Percentiles rank a stretch among this genome's conserved stretches.
Evolutionary conservation across 2,888 invertebrate genomes (phyloP).

Genomic region (Thymelicus acteon): DNA sequence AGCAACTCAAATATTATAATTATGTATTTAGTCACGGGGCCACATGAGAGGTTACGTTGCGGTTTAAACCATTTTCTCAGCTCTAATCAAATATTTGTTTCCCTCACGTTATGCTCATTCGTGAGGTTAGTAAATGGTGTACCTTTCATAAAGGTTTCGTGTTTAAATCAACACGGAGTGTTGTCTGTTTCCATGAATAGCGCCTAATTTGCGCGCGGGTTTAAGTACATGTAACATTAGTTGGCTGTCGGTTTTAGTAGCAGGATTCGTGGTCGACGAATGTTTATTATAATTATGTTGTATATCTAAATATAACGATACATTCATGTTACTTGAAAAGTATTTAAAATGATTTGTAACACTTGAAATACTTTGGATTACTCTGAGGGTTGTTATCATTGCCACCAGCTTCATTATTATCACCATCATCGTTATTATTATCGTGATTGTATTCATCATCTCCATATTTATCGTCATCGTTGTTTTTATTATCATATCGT

Average conservation of each 20-base stretch:
- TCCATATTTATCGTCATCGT: too few species aligned
- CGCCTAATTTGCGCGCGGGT: constrained; percentile 29
- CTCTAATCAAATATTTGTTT: constrained; percentile 37
- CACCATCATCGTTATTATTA: too few species aligned
- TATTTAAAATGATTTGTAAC: too few species aligned
- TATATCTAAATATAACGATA: too few species aligned
- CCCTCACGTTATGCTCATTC: constrained; percentile 38
- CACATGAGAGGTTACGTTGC: constrained; percentile 13
- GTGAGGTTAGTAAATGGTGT: constrained; percentile 35
- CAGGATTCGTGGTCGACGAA: not conserved
- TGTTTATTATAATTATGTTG: too few species aligned
- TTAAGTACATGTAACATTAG: constrained; percentile 11
- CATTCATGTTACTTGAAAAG: too few species aligned
- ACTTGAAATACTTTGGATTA: too few species aligned
- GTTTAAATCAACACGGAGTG: constrained; percentile 45
- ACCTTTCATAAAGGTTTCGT: constrained; percentile 40
- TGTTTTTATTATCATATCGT: too few species aligned
- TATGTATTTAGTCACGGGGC: constrained; percentile 20
- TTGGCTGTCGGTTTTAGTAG: not conserved
- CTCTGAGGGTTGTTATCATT: too few species aligned
- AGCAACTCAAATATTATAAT: constrained; percentile 19
- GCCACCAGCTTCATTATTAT: too few species aligned
- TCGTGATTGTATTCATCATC: too few species aligned
- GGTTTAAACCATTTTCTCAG: constrained; percentile 20
- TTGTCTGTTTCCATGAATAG: constrained; percentile 37